Percentiles rank a stretch among this genome's conserved stretches.
Conservation (phyloP, 2,797 vertebrate species). For the Aulostomus chinensis region DNA sequence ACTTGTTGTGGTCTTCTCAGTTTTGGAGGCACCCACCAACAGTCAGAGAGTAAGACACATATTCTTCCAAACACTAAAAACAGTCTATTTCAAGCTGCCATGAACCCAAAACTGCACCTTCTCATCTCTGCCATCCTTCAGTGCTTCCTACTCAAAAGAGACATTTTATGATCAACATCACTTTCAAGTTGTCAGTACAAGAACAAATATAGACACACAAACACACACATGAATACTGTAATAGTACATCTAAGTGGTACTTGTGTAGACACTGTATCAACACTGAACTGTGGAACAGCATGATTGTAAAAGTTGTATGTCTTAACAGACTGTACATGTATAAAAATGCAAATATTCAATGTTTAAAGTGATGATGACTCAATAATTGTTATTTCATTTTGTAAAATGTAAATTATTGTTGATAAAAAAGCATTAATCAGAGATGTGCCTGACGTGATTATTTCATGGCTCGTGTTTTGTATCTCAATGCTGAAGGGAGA, state of each 20-base stretch:
- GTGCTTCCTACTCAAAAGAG: too few species aligned
- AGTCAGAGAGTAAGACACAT: too few species aligned
- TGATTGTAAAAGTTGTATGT: conserved; percentile 45
- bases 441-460: conserved; percentile 8
- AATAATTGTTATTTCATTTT: conserved; percentile 69
- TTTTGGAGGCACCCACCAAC: too few species aligned
- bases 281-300: conserved; percentile 36
- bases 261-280: conserved; percentile 31
- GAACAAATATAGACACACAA: conserved; percentile 10
- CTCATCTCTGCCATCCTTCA: too few species aligned
- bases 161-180: too few species aligned
- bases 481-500: background rate
- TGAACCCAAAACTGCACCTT: too few species aligned
- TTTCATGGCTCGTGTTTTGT: background rate
- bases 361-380: conserved; percentile 43
- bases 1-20: too few species aligned
- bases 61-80: too few species aligned
- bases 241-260: conserved; percentile 9
- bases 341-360: conserved; percentile 35
- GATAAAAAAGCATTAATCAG: conserved; percentile 62
- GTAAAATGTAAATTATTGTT: conserved; percentile 77
- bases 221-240: conserved; percentile 8
- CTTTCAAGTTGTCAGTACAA: conserved; percentile 17
- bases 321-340: conserved; percentile 38
- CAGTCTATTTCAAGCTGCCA: too few species aligned